These are phyloP conservation scores for Perizoma affinitatum DNA, from an alignment of 2,888 invertebrate genomes.

Conservation along the genomic window DNA sequence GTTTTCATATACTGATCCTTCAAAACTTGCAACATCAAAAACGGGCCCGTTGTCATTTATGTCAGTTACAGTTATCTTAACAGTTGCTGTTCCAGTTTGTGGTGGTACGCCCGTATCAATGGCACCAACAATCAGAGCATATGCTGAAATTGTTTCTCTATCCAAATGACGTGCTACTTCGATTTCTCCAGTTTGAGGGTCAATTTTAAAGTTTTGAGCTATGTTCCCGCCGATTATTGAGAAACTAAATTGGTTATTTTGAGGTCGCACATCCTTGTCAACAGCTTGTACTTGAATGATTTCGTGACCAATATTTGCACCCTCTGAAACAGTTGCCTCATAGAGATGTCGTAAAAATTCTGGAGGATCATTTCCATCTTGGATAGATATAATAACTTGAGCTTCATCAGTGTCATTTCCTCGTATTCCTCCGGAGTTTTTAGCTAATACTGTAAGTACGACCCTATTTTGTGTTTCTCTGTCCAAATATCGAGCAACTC, in stretches of 20 bases:
- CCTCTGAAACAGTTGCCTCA: constrained; percentile 92
- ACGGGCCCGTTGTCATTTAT: constrained; percentile 97
- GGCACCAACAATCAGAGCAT: constrained; percentile 92
- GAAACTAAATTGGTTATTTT: constrained; percentile 96
- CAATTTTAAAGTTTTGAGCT: constrained; percentile 93
- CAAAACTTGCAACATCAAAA: constrained; percentile 88
- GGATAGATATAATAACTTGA: constrained; percentile 95
- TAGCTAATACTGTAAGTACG: constrained; percentile 95
- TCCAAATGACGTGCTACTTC: constrained; percentile 91
- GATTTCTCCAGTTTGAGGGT: constrained; percentile 93
- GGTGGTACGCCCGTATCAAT: constrained; percentile 95
- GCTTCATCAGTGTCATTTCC: constrained; percentile 98
- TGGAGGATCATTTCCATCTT: constrained; percentile 98
- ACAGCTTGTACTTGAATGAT: constrained; percentile 92
- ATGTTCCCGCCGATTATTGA: constrained; percentile 93
- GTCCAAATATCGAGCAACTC: constrained; percentile 92
- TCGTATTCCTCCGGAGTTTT: constrained; percentile 96
- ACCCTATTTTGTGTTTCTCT: constrained; percentile 95
- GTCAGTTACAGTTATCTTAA: constrained; percentile 91
- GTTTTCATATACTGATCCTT: constrained; percentile 93
- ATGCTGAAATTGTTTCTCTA: constrained; percentile 90
- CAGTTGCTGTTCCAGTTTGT: constrained; percentile 94
- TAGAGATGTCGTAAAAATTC: constrained; percentile 93
- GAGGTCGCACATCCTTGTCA: constrained; percentile 95
- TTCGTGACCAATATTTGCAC: constrained; percentile 88